A percentile compares a stretch with the other conserved stretches of the same genome.
Evolutionary conservation across 1,140 invertebrate species (phyloP).

Genomic region (Trichonephila clavata): DNA sequence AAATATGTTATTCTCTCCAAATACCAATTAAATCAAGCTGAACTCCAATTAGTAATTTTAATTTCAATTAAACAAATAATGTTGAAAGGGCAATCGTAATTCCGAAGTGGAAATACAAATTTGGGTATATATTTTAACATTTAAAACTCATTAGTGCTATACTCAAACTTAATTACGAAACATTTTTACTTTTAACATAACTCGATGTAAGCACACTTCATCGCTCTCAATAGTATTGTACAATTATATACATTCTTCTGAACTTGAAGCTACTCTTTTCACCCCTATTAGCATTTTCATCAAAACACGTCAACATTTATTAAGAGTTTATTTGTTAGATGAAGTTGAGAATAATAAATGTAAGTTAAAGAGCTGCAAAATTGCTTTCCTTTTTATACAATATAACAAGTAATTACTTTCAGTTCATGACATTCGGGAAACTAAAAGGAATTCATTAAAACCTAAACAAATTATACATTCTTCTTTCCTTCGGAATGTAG

Average conservation of each 20-base stretch:
- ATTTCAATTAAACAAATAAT: too few relatives aligned
- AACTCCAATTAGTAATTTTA: too few relatives aligned
- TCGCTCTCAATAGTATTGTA: neutral
- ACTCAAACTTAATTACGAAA: neutral
- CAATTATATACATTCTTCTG: neutral
- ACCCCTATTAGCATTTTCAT: neutral
- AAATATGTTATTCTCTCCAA: too few relatives aligned
- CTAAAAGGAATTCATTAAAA: neutral
- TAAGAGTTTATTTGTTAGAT: neutral
- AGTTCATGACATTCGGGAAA: neutral
- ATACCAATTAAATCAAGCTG: too few relatives aligned
- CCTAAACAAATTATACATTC: neutral
- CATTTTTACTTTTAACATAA: neutral
- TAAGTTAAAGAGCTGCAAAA: neutral
- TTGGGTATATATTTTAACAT: neutral
- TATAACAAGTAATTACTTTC: slow-evolving; percentile 1
- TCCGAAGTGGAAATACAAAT: neutral
- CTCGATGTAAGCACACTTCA: neutral
- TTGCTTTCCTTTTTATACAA: neutral
- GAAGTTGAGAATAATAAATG: slow-evolving; percentile 6
- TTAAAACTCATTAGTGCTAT: neutral
- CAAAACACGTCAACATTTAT: slow-evolving; percentile 28
- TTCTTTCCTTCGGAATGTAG: neutral
- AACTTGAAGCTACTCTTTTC: neutral
- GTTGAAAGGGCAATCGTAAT: neutral